Base-by-base conservation (phyloP, 2,888 invertebrate genomes). In the Punctoribates punctum region DNA sequence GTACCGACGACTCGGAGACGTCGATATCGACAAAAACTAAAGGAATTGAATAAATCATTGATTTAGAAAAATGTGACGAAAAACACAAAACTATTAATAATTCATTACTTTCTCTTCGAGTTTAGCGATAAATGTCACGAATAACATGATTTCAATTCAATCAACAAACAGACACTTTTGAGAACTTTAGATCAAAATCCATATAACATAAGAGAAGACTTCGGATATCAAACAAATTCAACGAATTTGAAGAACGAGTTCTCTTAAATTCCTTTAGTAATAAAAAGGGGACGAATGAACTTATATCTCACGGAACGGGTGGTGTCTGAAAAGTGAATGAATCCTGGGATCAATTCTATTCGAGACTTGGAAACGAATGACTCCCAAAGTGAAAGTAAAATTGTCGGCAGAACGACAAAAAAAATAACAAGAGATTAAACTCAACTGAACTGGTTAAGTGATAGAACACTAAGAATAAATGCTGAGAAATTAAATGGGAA, bases 1-100 rank as follows among this genome's bases (percentile, higher is more conserved):
- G 0, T 91, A 90, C 76, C 91, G 87, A 81, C 88, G 74, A 27
- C 70, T 60, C 13, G 74, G 76, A n/a, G 79, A 77, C 17, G 67
- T 76, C 17, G 79, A 77, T 34, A 57, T 75, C 38, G 75, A 67
- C 20, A 77, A 27, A 65, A 77, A 51, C 75, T 75, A 20, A 8
- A 23, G 8, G 8, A 73, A 46, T 48, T 51, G 13, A 51, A 17
- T 73, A 23, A 23, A 60, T 42, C 17, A 46, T 48, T 29, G 46
- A 34, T 29, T 46, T 20, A 11, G 6, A 73, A 27, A 46, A 15
- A 46, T 3, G n/a, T 46, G n/a, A 72, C 1, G 5, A 20, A 72
- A n/a, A 48, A 48, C 46, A 20, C n/a, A 48, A 46, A 20, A 29
- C 11, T 4, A 25, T 13, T 6, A 51, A 70, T n/a, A 15, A 13